Base-by-base conservation (phyloP, 2,113 vertebrate genomes). In the Mola mola region DNA sequence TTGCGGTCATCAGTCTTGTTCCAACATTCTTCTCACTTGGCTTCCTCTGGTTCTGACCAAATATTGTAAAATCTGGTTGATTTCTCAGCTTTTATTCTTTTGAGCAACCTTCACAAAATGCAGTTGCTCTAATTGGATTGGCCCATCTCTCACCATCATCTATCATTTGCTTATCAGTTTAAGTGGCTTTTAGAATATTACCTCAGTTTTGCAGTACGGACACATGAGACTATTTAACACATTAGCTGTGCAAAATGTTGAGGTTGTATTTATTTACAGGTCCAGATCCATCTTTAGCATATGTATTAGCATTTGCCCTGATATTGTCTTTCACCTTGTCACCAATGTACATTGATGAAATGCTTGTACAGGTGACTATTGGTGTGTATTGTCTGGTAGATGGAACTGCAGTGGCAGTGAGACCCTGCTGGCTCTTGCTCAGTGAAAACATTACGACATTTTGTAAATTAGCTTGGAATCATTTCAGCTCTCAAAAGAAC, bases 401-500 rank as follows among this genome's bases (percentile, higher is more conserved):
- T 50, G 64, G 34, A 21, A 44, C 48, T 38, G 53, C 61, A 63
- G 61, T 58, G 62, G 53, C 57, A 44, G 33, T 68, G 68, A 66
- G 41, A 68, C 33, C 37, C 51, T 16, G 36, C 51, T 67, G 57
- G 21, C 50, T 71, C 20, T 37, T n/a, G 17, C 29, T 43, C 5
- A 1, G 31, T 10, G 43, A 56, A 50, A 44, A 63, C 40, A 25
- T 42, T 38, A 10, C 63, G 63, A 58, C 63, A 57, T 75, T 75
- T 66, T 15, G 51, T 9, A 42, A 40, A 62, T 17, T 26, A 20
- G 25, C 55, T 15, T 28, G 11, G 28, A 36, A 51, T 55, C 2
- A 43, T 53, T 59, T 61, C 9, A 72, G 24, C 21, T 25, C 20
- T 48, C 29, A 47, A 36, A 24, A 58, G 36, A 21, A n/a, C n/a